Evolutionary conservation across 2,113 vertebrate genomes (phyloP).

Genomic region (Peromyscus leucopus): DNA sequence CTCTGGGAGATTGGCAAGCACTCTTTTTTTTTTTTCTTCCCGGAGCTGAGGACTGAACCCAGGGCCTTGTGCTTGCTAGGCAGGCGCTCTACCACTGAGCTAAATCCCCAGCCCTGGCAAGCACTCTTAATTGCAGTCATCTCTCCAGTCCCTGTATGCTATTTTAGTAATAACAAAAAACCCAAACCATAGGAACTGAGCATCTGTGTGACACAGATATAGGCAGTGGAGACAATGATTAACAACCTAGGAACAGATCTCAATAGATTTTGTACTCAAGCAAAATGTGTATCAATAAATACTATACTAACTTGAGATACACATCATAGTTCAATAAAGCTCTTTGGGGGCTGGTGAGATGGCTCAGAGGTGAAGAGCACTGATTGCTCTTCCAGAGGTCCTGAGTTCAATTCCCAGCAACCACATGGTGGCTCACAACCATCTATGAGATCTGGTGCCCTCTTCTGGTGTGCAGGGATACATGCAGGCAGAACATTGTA

Average conservation of each 20-base stretch:
- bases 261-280: neutral
- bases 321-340: neutral
- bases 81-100: too few species aligned
- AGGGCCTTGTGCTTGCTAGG: too few species aligned
- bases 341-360: neutral
- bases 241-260: neutral
- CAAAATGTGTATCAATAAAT: slow-evolving; percentile 18
- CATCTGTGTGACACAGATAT: neutral
- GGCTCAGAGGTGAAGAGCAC: too few species aligned
- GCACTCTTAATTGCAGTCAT: neutral
- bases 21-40: neutral
- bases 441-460: too few species aligned
- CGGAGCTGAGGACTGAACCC: too few species aligned
- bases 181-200: neutral
- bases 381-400: too few species aligned
- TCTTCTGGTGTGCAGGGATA: too few species aligned
- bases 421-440: too few species aligned
- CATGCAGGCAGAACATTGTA: too few species aligned
- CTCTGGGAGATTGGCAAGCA: neutral
- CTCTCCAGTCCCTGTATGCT: neutral
- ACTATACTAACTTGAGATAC: slow-evolving; percentile 2
- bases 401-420: too few species aligned
- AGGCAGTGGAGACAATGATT: neutral
- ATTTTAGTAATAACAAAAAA: neutral
- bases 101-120: neutral